Base-by-base conservation (phyloP, 2,888 invertebrate genomes). In the Polia nebulosa region DNA sequence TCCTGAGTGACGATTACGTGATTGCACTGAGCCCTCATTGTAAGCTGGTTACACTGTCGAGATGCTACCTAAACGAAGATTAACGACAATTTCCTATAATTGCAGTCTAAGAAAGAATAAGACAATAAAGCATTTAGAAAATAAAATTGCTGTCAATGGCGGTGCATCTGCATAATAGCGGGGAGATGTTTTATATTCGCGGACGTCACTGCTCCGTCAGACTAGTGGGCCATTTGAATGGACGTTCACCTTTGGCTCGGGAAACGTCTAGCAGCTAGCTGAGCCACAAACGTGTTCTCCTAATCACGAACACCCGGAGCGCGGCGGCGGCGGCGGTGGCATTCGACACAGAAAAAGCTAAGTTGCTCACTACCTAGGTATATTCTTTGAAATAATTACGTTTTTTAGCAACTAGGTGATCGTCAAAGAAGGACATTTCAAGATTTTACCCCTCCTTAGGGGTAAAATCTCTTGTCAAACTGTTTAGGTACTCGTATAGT, bases 201-300 rank as follows among this genome's bases (percentile, higher is more conserved):
- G 39, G 22, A 34, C 49, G 76, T 51, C 53, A 41, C 39, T 17
- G 52, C 34, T 34, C 22, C 52, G 61, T 61, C 75, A 64, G 25
- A 29, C 49, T 60, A 59, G 72, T 66, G 56, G 57, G 58, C 70
- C 73, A 71, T 80, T 82, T 64, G 72, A 69, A 61, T 82, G 83
- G 73, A 68, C 81, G 66, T 80, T 82, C 73, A 81, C 83, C 82
- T 79, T 70, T 65, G 78, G 64, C 81, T 80, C 64, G 51, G 52
- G 61, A 80, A 64, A 55, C 49, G 66, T 64, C 61, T 70, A 58
- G 64, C 76, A 62, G 51, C 61, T 70, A 58, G 64, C 76, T 65
- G 51, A 52, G 62, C 66, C 55, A 66, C 58, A 63, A 77, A 81
- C 78, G 81, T 65, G 78, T 78, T 78, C 59, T 80, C 58, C 59